Base-by-base conservation (phyloP, 2,888 invertebrate species). In the Lapara coniferarum region DNA sequence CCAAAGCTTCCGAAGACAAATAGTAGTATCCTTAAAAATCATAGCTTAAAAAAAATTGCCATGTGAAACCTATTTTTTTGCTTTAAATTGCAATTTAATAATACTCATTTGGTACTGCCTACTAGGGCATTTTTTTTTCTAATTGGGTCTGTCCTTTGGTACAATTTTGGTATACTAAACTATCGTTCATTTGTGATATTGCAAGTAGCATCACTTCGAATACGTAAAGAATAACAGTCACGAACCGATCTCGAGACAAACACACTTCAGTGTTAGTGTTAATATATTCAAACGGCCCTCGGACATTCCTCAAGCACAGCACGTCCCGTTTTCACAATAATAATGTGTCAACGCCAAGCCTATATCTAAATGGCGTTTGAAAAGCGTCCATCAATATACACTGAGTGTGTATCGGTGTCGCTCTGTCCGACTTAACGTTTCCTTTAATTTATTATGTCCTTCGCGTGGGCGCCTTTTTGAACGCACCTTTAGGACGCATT, bases 281-380 rank as follows among this genome's bases (percentile, higher is more conserved):
- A 63, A 63, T 63, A 46, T 63, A 63, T 63, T 63, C 63, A 63
- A 63, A 37, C 46, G 63, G 30, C 46, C 66, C 16, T 66, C 56
- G 46, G 68, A 51, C 57, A 57, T 30, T 51, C 37, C 25, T 16
- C 53, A n/a, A 19, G 66, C 55, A 46, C 16, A 19, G 66, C 56
- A 44, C 58, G 58, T 67, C 66, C 52, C 44, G 68, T 68, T 52
- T 63, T 56, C 59, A 85, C 87, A 84, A 91, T 91, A 90, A 92
- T 90, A 89, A 92, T 92, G 89, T 88, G 90, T 92, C 92, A 92
- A 87, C 87, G 92, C 88, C 93, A 89, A 75, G 74, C 71, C 82
- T 82, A 87, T 93, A 93, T 93, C 93, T 93, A 92, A 93, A 93
- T 87, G 91, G 88, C 85, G 86, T 91, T 90, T 91, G 92, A 91